A percentile compares a stretch with the other conserved stretches of the same genome.
Conservation (phyloP, 2,113 vertebrate genomes). For the Patagioenas fasciata region DNA sequence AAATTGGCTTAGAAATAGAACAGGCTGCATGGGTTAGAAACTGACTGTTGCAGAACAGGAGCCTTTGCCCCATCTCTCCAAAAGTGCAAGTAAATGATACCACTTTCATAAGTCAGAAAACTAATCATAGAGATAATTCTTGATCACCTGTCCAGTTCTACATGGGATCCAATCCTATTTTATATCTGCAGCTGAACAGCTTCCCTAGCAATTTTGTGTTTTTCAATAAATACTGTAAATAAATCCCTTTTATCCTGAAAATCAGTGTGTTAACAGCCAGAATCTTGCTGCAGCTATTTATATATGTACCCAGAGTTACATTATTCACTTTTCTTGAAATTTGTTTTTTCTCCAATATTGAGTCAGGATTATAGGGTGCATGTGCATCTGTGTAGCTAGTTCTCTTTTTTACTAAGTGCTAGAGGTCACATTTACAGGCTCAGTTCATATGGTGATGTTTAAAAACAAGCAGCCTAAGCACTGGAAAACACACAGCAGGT, state of each 20-base stretch:
- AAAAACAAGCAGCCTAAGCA: neutral
- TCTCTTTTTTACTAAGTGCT: neutral
- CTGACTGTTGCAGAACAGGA: neutral
- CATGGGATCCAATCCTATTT: neutral
- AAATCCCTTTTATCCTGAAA: neutral
- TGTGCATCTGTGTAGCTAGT: neutral
- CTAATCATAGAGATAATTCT: neutral
- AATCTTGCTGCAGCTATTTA: neutral
- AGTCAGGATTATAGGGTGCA: neutral
- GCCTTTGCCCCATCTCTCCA: neutral
- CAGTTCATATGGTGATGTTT: neutral
- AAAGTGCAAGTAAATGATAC: neutral
- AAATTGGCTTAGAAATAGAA: neutral
- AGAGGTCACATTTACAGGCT: neutral
- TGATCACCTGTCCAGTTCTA: neutral
- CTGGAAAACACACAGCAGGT: neutral
- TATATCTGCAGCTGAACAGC: neutral
- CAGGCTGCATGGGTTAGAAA: neutral
- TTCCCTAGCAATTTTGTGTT: neutral
- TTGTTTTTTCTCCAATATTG: neutral
- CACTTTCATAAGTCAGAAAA: neutral
- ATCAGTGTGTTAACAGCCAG: neutral
- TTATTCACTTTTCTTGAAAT: neutral
- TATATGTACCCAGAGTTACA: neutral
- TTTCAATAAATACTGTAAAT: neutral